Evolutionary conservation across 2,888 invertebrate species (phyloP).

Genomic region (Anthophora plumipes): DNA sequence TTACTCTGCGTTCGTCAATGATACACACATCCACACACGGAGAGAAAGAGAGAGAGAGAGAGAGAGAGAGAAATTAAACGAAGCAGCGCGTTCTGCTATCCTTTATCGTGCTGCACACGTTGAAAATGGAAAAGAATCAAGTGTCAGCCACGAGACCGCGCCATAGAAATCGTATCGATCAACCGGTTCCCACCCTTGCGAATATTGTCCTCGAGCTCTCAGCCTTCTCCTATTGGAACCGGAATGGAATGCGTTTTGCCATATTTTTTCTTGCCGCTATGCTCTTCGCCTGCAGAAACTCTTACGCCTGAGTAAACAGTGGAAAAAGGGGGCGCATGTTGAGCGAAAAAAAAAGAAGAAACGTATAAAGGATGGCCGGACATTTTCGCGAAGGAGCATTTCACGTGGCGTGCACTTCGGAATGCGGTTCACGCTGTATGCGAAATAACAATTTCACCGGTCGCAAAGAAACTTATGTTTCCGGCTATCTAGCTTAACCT

Average conservation of each 20-base stretch:
- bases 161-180: conserved; percentile 59
- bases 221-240: conserved; percentile 31
- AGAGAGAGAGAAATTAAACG: neutral
- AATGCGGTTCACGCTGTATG: conserved; percentile 65
- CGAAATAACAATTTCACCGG: conserved; percentile 75
- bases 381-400: conserved; percentile 74
- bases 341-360: conserved; percentile 56
- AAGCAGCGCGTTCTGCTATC: neutral
- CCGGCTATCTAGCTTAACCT: conserved; percentile 11
- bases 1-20: too few relatives aligned
- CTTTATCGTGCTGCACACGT: neutral
- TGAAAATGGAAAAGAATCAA: conserved; percentile 33
- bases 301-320: conserved; percentile 35
- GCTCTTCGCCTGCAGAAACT: conserved; percentile 28
- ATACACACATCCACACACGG: too few relatives aligned
- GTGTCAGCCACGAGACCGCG: conserved; percentile 7
- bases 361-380: conserved; percentile 68
- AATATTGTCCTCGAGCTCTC: neutral
- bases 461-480: conserved; percentile 47
- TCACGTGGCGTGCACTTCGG: conserved; percentile 65
- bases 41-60: neutral
- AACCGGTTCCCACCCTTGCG: conserved; percentile 5
- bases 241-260: conserved; percentile 64
- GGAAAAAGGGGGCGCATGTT: conserved; percentile 10
- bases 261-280: conserved; percentile 49